phyloP scores from a whole-genome alignment of 2,113 vertebrate genomes.

The Halcyon malimbica region DNA sequence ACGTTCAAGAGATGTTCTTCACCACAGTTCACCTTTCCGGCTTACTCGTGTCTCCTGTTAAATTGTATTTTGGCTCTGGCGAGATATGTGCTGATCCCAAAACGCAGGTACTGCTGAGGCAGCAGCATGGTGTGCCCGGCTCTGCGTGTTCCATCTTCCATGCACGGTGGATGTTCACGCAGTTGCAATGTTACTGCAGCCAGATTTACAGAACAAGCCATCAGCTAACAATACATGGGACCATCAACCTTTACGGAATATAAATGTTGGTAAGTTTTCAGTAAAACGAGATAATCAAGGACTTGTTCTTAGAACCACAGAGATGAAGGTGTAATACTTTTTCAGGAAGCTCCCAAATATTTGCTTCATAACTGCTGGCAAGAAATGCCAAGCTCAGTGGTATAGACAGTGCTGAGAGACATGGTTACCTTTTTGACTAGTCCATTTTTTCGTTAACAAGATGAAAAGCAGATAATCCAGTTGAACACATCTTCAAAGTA shows the following conservation, averaged over 20 bases:
- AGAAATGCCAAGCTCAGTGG: neutral
- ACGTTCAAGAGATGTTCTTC: neutral
- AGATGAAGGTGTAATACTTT: neutral
- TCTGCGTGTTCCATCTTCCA: neutral
- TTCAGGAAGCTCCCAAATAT: neutral
- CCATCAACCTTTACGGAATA: neutral
- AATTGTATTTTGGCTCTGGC: neutral
- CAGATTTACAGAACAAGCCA: neutral
- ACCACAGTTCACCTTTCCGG: neutral
- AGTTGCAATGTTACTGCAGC: neutral
- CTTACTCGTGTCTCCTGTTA: neutral
- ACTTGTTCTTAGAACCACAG: neutral
- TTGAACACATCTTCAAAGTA: neutral
- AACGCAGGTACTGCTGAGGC: neutral
- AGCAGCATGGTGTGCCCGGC: fast-evolving
- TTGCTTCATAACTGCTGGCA: neutral
- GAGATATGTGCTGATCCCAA: neutral
- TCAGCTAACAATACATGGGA: neutral
- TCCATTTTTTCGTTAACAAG: neutral
- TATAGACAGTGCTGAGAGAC: neutral
- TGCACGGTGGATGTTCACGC: neutral
- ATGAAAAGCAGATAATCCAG: neutral
- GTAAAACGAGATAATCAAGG: neutral
- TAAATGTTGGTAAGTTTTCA: neutral
- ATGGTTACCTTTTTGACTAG: neutral